Conservation (phyloP, 2,113 vertebrate species). For the Ellobius talpinus region DNA sequence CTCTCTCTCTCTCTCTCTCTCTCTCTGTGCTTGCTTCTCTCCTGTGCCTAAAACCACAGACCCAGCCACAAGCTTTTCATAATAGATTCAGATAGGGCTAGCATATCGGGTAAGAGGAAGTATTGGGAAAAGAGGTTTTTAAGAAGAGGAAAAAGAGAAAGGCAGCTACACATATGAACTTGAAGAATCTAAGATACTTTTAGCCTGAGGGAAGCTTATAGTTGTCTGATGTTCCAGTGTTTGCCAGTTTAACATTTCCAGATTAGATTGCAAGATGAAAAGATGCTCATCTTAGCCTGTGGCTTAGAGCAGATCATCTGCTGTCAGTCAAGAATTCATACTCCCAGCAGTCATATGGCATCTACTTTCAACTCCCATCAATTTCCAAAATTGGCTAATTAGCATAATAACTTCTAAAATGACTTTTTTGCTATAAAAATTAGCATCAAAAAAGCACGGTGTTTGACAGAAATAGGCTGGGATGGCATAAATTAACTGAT, state of each 20-base stretch:
- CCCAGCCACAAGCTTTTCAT: neutral
- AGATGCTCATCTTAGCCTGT: neutral
- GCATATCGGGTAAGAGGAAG: neutral
- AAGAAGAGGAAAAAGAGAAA: neutral
- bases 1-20: neutral
- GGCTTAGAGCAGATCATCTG: neutral
- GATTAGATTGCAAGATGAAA: neutral
- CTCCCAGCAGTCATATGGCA: neutral
- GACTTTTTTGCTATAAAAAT: conserved; percentile 33
- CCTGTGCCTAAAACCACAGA: neutral
- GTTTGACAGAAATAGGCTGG: neutral
- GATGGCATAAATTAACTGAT: neutral
- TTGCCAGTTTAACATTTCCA: neutral
- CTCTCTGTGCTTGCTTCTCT: neutral
- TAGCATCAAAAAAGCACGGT: neutral
- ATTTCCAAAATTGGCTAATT: conserved; percentile 15
- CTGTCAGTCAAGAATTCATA: neutral
- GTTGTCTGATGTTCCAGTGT: neutral
- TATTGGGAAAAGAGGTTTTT: neutral
- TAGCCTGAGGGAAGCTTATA: neutral
- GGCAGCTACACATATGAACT: neutral
- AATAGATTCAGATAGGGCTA: neutral
- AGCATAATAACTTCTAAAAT: neutral
- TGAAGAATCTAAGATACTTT: neutral
- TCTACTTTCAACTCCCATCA: neutral